Conservation (phyloP, 2,113 vertebrate species). For the Malurus alboscapulatus region DNA sequence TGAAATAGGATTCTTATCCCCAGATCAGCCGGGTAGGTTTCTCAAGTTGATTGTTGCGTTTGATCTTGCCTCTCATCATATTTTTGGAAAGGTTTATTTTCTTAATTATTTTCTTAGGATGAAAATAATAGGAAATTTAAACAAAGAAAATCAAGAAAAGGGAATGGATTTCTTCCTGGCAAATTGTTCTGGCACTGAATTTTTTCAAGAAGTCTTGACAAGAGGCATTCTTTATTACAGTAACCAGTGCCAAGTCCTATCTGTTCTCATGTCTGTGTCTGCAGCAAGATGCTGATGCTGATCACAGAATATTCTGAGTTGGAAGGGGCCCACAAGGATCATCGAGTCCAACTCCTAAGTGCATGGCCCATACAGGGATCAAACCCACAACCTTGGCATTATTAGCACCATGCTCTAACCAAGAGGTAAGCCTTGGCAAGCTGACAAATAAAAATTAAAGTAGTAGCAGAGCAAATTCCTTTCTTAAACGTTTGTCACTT, state of each 20-base stretch:
- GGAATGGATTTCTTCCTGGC: neutral
- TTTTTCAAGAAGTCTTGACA: constrained; percentile 36
- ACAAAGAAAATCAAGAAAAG: neutral
- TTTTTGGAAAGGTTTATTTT: neutral
- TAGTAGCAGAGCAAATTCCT: constrained; percentile 22
- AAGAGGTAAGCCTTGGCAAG: constrained; percentile 34
- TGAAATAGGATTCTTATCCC: neutral
- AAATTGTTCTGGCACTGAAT: neutral
- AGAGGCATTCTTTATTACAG: neutral
- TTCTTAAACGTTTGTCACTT: constrained; percentile 25
- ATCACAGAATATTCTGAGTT: neutral
- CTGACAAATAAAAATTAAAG: constrained; percentile 59
- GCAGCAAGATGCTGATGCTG: neutral
- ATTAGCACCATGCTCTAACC: neutral
- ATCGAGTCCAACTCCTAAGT: neutral
- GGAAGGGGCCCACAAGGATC: neutral
- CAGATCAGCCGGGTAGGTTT: neutral
- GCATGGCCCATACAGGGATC: neutral
- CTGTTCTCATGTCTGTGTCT: neutral
- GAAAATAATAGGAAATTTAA: constrained; percentile 10
- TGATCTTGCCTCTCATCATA: neutral
- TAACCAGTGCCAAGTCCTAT: constrained; percentile 17
- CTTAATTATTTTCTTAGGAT: neutral
- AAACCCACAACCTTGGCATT: neutral
- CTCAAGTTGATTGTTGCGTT: neutral